Evolutionary conservation across 2,797 vertebrate genomes (phyloP).

Genomic region (Dipus sagitta): DNA sequence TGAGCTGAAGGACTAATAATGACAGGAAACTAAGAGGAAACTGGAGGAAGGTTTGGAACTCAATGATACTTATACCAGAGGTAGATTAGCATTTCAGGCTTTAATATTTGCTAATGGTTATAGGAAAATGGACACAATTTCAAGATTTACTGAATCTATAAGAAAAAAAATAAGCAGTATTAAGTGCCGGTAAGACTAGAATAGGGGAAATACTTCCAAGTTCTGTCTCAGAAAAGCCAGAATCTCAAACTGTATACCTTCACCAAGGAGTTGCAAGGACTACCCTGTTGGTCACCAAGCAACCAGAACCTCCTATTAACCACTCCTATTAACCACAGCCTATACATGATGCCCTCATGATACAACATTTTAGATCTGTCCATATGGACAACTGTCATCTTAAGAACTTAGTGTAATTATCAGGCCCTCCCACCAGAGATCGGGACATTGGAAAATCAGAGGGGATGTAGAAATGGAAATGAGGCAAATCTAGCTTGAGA

Average conservation of each 20-base stretch:
- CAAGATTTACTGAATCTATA: conserved; percentile 21
- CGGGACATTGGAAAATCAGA: conserved; percentile 6
- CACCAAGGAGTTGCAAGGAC: background rate
- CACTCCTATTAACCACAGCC: conserved; percentile 19
- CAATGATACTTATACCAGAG: background rate
- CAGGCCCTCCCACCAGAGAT: conserved; percentile 19
- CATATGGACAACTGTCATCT: background rate
- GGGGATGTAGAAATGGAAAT: background rate
- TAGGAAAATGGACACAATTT: conserved; percentile 59
- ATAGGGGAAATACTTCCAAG: background rate
- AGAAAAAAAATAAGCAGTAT: conserved; percentile 35
- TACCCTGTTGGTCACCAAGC: background rate
- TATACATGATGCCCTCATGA: background rate
- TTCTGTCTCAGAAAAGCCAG: conserved; percentile 48
- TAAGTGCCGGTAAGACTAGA: background rate
- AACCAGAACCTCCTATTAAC: background rate
- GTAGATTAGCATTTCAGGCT: conserved; percentile 24
- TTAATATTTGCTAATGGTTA: conserved; percentile 40
- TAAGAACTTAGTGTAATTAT: conserved; percentile 28
- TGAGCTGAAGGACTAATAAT: conserved; percentile 31
- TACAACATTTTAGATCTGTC: background rate
- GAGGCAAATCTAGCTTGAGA: conserved; percentile 19
- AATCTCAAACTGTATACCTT: background rate
- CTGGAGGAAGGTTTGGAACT: conserved; percentile 24
- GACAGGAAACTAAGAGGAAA: conserved; percentile 24